These are phyloP conservation scores for Meda fulgida DNA, from an alignment of 2,797 vertebrate species.

Conservation along the genomic window DNA sequence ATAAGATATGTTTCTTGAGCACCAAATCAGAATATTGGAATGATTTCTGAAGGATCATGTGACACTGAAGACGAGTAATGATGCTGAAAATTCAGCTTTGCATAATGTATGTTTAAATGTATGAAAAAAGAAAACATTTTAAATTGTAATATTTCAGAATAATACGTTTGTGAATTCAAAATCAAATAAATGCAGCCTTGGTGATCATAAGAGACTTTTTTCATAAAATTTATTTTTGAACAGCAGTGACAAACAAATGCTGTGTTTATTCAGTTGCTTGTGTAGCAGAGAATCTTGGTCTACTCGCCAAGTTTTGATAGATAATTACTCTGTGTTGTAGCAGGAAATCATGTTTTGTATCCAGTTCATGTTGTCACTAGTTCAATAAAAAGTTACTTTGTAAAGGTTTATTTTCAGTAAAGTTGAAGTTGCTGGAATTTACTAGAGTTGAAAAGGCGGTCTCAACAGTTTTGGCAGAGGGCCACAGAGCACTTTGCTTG, in stretches of 20 bases:
- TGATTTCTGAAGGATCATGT: background rate
- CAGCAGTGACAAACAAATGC: background rate
- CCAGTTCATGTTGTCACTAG: background rate
- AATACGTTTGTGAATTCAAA: background rate
- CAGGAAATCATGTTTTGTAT: constrained; percentile 2
- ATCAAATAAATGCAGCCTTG: background rate
- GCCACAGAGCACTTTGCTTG: background rate
- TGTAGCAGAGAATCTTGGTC: background rate
- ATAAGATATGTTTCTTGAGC: background rate
- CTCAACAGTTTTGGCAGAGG: background rate
- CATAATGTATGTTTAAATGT: background rate
- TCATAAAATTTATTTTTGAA: too few species aligned
- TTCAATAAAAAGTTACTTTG: background rate
- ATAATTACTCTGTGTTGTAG: background rate
- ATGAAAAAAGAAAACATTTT: background rate
- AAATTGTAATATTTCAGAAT: background rate
- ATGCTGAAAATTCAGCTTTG: background rate
- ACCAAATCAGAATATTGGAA: background rate
- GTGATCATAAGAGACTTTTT: background rate
- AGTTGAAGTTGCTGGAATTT: background rate
- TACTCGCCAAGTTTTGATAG: background rate
- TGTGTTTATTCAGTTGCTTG: background rate
- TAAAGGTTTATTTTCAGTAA: background rate
- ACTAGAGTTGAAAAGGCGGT: background rate
- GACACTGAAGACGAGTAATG: background rate